Conservation (phyloP, 2,888 invertebrate species). For the Sipha maydis region DNA sequence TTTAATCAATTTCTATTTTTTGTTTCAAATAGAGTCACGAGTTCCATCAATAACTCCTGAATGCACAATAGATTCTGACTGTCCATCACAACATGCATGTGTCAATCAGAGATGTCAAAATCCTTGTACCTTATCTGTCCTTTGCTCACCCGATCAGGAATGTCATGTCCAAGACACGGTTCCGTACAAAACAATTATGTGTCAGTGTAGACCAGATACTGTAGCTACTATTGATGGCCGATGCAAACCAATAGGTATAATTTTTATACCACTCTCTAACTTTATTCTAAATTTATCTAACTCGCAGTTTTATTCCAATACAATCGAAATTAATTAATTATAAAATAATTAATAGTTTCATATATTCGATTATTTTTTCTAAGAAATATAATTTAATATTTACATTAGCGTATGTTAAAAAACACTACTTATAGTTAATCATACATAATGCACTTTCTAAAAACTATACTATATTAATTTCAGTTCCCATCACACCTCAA, state of each 20-base stretch:
- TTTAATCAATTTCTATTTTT: neutral
- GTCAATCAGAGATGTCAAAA: slow-evolving; percentile 81
- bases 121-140: slow-evolving; percentile 78
- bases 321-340: neutral
- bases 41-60: slow-evolving; percentile 69
- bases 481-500: slow-evolving; percentile 71
- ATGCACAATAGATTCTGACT: slow-evolving; percentile 81
- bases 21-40: slow-evolving; percentile 63
- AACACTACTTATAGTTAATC: too few relatives aligned
- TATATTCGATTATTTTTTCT: too few relatives aligned
- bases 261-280: neutral
- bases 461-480: slow-evolving; percentile 3
- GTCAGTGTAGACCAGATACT: slow-evolving; percentile 85
- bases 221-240: slow-evolving; percentile 78
- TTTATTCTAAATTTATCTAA: neutral
- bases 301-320: neutral
- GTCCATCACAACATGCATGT: slow-evolving; percentile 79
- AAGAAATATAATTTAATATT: neutral
- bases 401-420: neutral
- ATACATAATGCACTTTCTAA: neutral
- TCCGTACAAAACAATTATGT: slow-evolving; percentile 85
- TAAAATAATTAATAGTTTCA: neutral
- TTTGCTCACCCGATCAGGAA: slow-evolving; percentile 81
- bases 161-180: slow-evolving; percentile 82
- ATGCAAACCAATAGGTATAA: slow-evolving; percentile 72